Evolutionary conservation across 1,140 invertebrate genomes (phyloP).

Genomic region (Drosophila busckii): DNA sequence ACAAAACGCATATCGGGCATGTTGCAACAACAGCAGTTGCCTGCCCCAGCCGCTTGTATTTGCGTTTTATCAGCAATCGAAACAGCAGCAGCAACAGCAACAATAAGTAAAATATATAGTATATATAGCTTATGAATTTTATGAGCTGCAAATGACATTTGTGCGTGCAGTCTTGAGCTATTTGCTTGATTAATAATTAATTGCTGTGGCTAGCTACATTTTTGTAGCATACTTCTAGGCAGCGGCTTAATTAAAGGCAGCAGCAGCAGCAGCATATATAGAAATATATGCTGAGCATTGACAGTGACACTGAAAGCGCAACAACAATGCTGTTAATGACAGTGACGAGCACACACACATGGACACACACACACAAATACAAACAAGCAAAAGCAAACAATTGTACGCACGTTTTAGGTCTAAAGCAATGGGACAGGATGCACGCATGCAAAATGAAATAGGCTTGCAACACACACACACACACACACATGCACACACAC

Average conservation of each 20-base stretch:
- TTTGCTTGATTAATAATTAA: slow-evolving; percentile 68
- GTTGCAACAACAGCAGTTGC: too few species aligned
- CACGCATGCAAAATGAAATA: slow-evolving; percentile 21
- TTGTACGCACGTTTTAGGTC: slow-evolving; percentile 49
- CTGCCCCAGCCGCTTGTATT: too few species aligned
- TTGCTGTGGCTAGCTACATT: too few species aligned
- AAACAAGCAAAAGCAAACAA: slow-evolving; percentile 57
- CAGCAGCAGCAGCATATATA: slow-evolving; percentile 45
- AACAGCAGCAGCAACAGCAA: too few species aligned
- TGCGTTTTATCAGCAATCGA: too few species aligned
- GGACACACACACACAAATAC: slow-evolving; percentile 5
- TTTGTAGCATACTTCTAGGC: slow-evolving; percentile 19
- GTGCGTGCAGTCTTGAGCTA: slow-evolving; percentile 47
- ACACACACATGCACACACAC: slow-evolving; percentile 11
- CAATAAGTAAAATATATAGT: too few species aligned
- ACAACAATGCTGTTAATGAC: slow-evolving; percentile 71
- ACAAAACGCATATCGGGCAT: slow-evolving; percentile 1
- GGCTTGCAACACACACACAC: slow-evolving; percentile 22
- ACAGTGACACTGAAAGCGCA: slow-evolving; percentile 27
- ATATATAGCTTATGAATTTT: background rate
- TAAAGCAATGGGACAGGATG: slow-evolving; percentile 16
- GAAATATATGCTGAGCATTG: slow-evolving; percentile 51
- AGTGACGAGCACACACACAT: slow-evolving; percentile 52
- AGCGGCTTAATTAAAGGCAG: slow-evolving; percentile 41
- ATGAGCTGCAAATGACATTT: slow-evolving; percentile 52